A percentile compares a stretch with the other conserved stretches of the same genome.
These are phyloP conservation scores for Trialeurodes vaporariorum DNA, from an alignment of 1,140 invertebrate genomes.

Conservation along the genomic window DNA sequence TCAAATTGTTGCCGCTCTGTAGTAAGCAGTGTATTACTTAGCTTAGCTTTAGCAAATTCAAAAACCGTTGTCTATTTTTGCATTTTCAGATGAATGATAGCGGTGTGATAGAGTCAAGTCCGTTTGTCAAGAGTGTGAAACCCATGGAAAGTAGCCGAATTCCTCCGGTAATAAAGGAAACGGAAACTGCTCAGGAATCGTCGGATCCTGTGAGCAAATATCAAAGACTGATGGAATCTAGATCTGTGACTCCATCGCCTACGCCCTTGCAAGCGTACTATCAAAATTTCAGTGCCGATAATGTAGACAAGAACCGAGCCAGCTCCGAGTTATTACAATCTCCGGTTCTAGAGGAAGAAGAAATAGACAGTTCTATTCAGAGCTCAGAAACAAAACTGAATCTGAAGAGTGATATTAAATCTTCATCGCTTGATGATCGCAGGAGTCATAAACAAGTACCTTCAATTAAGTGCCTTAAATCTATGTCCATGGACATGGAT, in stretches of 20 bases:
- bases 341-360: neutral
- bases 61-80: too few relatives aligned
- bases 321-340: neutral
- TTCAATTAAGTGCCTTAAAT: neutral
- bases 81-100: slow-evolving; percentile 58
- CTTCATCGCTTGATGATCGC: neutral
- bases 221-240: slow-evolving; percentile 52
- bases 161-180: neutral
- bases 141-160: slow-evolving; percentile 4
- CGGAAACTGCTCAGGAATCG: neutral
- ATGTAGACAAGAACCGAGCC: neutral
- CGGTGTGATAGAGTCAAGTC: slow-evolving; percentile 44
- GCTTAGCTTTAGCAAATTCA: neutral
- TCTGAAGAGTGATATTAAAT: neutral
- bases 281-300: neutral
- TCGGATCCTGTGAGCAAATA: slow-evolving; percentile 38
- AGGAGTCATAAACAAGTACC: neutral
- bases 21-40: too few relatives aligned
- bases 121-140: slow-evolving; percentile 7
- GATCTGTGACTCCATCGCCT: slow-evolving; percentile 59
- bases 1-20: too few relatives aligned
- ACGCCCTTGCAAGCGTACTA: slow-evolving; percentile 35
- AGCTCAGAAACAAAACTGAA: neutral
- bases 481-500: neutral
- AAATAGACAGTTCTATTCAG: neutral